Base-by-base conservation (phyloP, 2,797 vertebrate genomes). In the Parotocinclus haroldoi region DNA sequence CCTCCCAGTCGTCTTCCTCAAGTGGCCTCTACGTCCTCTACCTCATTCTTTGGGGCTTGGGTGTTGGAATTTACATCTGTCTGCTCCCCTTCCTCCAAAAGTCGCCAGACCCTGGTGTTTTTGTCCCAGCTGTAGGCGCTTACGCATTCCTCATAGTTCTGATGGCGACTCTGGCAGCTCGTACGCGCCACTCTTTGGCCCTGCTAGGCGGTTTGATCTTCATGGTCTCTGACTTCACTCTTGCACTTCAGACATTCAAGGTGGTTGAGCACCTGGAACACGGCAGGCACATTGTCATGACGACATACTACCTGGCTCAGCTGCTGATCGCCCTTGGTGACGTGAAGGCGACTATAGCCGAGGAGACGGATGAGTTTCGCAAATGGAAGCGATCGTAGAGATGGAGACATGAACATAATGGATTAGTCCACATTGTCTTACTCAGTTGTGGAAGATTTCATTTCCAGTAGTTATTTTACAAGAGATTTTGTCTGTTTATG, bases 221-320 rank as follows among this genome's bases (percentile, higher is more conserved):
- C 66, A 36, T 88, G 0, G 9, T 89, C n/a, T 97, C 95, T 0
- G 94, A 96, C 19, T 0, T 84, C 0, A 59, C 83, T 0, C 86
- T 96, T 50, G 85, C 89, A 12, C 53, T 92, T 45, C 80, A 91
- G 18, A 51, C 73, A 5, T 97, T 96, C 51, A 83, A 85, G 16
- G 79, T 72, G 5, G 40, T 71, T 0, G 19, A 89, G 12, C 66
- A 78, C 0, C 36, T 78, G 11, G 46, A 80, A 51, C 52, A 88
- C 0, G 77, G 83, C 3, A 76, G 72, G 1, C 6, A 67, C 5
- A 0, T 88, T 19, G 73, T 91, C 69, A 97, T 97, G 94, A 74
- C 66, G 11, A 91, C 92, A 1, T 96, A 96, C 73, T 97, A 94
- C 51, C 58, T 87, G 0, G 92, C 91, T 0, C 95, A 96, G 84